Evolutionary conservation across 1,140 invertebrate genomes (phyloP).

Genomic region (Mamestra configurata): DNA sequence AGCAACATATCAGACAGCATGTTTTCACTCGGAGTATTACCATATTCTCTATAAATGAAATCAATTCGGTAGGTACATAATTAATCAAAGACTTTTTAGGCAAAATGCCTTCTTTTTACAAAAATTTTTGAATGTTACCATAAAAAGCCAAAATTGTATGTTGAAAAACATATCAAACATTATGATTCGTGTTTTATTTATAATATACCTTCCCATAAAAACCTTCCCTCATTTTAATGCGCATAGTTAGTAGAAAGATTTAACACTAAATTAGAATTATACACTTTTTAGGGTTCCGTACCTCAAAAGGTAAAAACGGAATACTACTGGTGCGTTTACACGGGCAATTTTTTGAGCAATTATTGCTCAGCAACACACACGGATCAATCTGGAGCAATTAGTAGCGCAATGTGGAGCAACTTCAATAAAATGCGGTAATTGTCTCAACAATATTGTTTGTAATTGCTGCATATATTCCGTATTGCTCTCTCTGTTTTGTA

Average conservation of each 20-base stretch:
- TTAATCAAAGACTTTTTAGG: slow-evolving; percentile 86
- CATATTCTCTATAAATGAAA: slow-evolving; percentile 82
- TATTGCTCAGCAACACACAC: too few relatives aligned
- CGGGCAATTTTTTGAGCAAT: too few relatives aligned
- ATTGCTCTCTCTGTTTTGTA: too few relatives aligned
- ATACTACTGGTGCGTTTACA: too few relatives aligned
- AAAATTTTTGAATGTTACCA: slow-evolving; percentile 86
- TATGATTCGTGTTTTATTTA: slow-evolving; percentile 72
- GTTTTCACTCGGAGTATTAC: slow-evolving; percentile 55
- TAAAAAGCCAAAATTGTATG: slow-evolving; percentile 87
- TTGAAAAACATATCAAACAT: slow-evolving; percentile 84
- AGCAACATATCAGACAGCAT: slow-evolving; percentile 57
- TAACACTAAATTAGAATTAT: too few relatives aligned
- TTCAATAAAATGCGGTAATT: too few relatives aligned
- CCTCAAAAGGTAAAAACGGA: too few relatives aligned
- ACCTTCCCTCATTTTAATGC: background rate
- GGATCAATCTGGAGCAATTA: too few relatives aligned
- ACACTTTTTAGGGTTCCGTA: too few relatives aligned
- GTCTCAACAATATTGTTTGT: too few relatives aligned
- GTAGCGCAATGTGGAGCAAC: too few relatives aligned
- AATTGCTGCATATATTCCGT: too few relatives aligned
- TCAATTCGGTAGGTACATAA: slow-evolving; percentile 84
- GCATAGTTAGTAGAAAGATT: background rate
- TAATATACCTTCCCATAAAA: background rate
- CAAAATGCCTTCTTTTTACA: slow-evolving; percentile 86